Percentiles rank a stretch among this genome's conserved stretches.
Conservation (phyloP, 2,888 invertebrate species). For the Rotaria sp. region DNA sequence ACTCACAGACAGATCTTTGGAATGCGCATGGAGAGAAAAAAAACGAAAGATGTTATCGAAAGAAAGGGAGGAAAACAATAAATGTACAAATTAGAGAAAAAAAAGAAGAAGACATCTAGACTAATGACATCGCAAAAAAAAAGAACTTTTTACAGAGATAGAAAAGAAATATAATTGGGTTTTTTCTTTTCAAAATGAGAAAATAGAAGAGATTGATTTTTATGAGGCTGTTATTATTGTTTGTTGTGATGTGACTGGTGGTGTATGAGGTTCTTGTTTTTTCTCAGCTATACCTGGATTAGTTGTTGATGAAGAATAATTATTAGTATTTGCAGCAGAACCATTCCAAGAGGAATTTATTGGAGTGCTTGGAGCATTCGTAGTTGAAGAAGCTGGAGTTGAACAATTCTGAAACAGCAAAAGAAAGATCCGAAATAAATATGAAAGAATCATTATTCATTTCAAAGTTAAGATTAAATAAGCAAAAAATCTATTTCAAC, state of each 20-base stretch:
- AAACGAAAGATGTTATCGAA: neutral
- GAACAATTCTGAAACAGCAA: neutral
- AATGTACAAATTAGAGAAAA: neutral
- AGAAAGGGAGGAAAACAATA: neutral
- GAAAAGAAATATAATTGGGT: neutral
- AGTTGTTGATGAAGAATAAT: neutral
- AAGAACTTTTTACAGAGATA: neutral
- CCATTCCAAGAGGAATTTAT: neutral
- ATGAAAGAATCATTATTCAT: too few relatives aligned
- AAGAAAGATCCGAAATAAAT: too few relatives aligned
- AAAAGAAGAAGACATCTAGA: neutral
- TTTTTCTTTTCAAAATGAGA: neutral
- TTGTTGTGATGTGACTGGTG: neutral
- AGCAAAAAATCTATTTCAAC: too few relatives aligned
- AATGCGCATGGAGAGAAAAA: neutral
- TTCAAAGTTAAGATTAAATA: too few relatives aligned
- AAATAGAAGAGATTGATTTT: neutral
- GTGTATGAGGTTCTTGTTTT: conserved; percentile 23
- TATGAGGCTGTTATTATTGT: neutral
- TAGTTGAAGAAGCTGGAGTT: neutral
- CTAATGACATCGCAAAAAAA: neutral
- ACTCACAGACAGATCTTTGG: conserved; percentile 24
- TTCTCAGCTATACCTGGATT: neutral
- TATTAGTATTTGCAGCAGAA: neutral
- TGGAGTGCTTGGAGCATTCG: neutral